Evolutionary conservation across 2,888 invertebrate genomes (phyloP).

Genomic region (Phanerotoma sp.): DNA sequence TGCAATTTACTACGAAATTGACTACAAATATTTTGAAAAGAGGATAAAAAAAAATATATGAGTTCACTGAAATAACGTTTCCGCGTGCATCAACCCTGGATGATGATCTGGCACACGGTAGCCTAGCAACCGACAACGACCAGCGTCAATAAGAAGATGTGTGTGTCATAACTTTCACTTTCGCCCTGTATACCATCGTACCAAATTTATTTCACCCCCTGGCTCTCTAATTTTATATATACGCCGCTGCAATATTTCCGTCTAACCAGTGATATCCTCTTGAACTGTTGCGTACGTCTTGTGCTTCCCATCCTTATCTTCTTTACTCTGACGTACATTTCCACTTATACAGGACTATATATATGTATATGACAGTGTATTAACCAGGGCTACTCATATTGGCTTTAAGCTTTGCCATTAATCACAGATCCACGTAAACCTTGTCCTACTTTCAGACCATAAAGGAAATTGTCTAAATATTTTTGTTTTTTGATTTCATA

Average conservation of each 20-base stretch:
- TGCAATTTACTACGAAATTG: too few species aligned
- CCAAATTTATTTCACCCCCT: constrained; percentile 6
- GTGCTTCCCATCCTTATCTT: background rate
- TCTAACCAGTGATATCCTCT: background rate
- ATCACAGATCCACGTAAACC: too few species aligned
- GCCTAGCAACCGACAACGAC: constrained; percentile 3
- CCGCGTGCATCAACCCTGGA: constrained; percentile 10
- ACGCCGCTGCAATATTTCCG: background rate
- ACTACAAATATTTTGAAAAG: constrained; percentile 1
- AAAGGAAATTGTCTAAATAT: too few species aligned
- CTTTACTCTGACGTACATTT: background rate
- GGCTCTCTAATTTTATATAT: background rate
- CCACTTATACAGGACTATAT: background rate
- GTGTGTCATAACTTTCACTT: constrained; percentile 12
- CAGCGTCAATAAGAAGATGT: too few species aligned
- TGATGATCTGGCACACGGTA: constrained; percentile 5
- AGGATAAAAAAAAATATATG: too few species aligned
- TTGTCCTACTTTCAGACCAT: too few species aligned
- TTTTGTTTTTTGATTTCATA: too few species aligned
- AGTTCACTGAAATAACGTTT: constrained; percentile 8
- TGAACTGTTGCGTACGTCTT: background rate
- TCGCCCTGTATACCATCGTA: constrained; percentile 11
- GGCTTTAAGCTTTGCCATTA: too few species aligned
- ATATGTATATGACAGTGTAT: background rate
- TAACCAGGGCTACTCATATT: background rate